A percentile compares a stretch with the other conserved stretches of the same genome.
These are phyloP conservation scores for Neoascia interrupta DNA, from an alignment of 2,888 invertebrate genomes.

Conservation along the genomic window DNA sequence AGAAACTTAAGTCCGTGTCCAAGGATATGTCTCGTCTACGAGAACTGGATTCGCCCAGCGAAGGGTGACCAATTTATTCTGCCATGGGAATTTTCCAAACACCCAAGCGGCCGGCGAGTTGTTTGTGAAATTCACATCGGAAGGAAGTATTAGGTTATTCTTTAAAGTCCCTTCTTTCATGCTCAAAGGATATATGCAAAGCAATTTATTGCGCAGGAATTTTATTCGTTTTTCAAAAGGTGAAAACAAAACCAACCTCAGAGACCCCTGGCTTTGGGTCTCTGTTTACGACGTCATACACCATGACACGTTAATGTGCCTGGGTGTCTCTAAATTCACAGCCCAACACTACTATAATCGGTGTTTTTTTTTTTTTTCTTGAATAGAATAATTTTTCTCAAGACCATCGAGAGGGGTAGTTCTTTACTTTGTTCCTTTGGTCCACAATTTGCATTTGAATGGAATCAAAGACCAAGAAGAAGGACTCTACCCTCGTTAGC, in stretches of 20 bases:
- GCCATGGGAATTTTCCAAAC: conserved; percentile 58
- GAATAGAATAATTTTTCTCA: conserved; percentile 32
- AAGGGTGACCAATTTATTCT: conserved; percentile 59
- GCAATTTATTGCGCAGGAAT: conserved; percentile 62
- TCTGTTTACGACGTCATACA: conserved; percentile 30
- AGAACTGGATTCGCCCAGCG: conserved; percentile 43
- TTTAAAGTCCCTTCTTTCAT: conserved; percentile 33
- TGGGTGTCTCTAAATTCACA: conserved; percentile 8
- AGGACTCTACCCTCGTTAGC: conserved; percentile 38
- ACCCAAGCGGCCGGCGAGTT: background rate
- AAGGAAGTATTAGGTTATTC: conserved; percentile 44
- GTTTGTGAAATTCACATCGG: conserved; percentile 44
- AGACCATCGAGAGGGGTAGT: too few species aligned
- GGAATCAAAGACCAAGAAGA: conserved; percentile 5
- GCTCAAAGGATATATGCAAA: conserved; percentile 22
- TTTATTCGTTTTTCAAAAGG: background rate
- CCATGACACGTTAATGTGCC: conserved; percentile 37
- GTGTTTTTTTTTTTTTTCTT: conserved; percentile 19
- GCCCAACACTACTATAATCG: conserved; percentile 13
- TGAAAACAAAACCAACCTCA: background rate
- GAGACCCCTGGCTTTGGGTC: conserved; percentile 29
- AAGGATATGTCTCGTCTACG: conserved; percentile 11
- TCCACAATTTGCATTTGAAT: conserved; percentile 61
- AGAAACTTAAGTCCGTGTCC: conserved; percentile 38
- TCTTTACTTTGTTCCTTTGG: background rate